These are phyloP conservation scores for Pseudoips prasinana DNA, from an alignment of 2,888 invertebrate species.

Conservation along the genomic window DNA sequence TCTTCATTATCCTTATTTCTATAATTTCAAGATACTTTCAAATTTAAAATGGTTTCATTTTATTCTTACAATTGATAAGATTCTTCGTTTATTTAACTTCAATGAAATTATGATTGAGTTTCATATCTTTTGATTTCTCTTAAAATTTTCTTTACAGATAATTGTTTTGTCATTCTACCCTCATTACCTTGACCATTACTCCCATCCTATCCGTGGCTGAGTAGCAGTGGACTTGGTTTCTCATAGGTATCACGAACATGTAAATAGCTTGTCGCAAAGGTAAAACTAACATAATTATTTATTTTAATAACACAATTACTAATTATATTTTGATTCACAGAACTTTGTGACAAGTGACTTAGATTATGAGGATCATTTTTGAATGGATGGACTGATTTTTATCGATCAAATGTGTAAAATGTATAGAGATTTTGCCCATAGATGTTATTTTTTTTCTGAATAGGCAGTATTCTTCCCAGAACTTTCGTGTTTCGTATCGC, in stretches of 20 bases:
- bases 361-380: slow-evolving; percentile 54
- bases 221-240: slow-evolving; percentile 81
- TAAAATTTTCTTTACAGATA: too few species aligned
- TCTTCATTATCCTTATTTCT: slow-evolving; percentile 7
- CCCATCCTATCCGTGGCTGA: slow-evolving; percentile 58
- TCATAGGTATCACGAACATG: slow-evolving; percentile 67
- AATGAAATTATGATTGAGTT: too few species aligned
- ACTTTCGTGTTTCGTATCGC: slow-evolving; percentile 33
- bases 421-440: slow-evolving; percentile 74
- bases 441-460: slow-evolving; percentile 68
- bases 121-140: too few species aligned
- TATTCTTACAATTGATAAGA: too few species aligned
- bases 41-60: too few species aligned
- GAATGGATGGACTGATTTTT: slow-evolving; percentile 43
- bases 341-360: slow-evolving; percentile 72
- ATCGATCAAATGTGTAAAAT: slow-evolving; percentile 68
- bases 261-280: slow-evolving; percentile 77
- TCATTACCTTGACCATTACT: slow-evolving; percentile 15
- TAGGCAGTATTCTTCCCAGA: slow-evolving; percentile 73
- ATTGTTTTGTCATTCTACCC: too few species aligned
- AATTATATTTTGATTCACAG: slow-evolving; percentile 40
- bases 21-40: too few species aligned
- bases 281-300: slow-evolving; percentile 49
- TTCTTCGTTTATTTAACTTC: too few species aligned
- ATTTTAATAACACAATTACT: slow-evolving; percentile 42